Conservation (phyloP, 2,797 vertebrate genomes). For the Poeciliopsis infans region DNA sequence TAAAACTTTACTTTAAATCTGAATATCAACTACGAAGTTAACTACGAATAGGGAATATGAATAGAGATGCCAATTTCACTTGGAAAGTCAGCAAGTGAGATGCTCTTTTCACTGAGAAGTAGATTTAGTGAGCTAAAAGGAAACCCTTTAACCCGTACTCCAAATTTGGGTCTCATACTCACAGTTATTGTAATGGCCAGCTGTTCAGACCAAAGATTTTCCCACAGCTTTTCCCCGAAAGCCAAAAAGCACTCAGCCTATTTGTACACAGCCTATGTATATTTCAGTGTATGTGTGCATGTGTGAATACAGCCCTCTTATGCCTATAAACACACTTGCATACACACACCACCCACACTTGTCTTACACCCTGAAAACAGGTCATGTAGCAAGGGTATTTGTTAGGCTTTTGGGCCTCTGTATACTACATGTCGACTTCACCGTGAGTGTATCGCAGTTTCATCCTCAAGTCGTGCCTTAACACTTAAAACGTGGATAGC, state of each 20-base stretch:
- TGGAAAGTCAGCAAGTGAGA: slow-evolving; percentile 44
- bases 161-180: slow-evolving; percentile 73
- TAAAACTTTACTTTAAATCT: not conserved
- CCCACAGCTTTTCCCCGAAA: slow-evolving; percentile 50
- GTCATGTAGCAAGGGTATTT: slow-evolving; percentile 48
- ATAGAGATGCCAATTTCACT: not conserved
- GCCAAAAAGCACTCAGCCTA: slow-evolving; percentile 53
- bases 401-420: slow-evolving; percentile 39
- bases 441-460: slow-evolving; percentile 47
- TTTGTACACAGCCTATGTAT: slow-evolving; percentile 8
- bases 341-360: slow-evolving; percentile 66
- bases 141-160: slow-evolving; percentile 68
- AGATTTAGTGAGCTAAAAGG: slow-evolving; percentile 58
- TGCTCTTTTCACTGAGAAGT: slow-evolving; percentile 46
- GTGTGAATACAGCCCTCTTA: slow-evolving; percentile 48
- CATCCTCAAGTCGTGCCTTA: slow-evolving; percentile 39
- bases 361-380: slow-evolving; percentile 54
- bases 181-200: slow-evolving; percentile 67
- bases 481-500: slow-evolving; percentile 32
- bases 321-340: slow-evolving; percentile 43
- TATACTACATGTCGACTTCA: slow-evolving; percentile 60
- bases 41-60: not conserved
- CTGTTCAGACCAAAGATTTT: slow-evolving; percentile 67
- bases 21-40: no score
- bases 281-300: not conserved